Evolutionary conservation across 2,797 vertebrate genomes (phyloP), one percentile per base, ranked within the genome.

Genomic region (Podargus strigoides): DNA sequence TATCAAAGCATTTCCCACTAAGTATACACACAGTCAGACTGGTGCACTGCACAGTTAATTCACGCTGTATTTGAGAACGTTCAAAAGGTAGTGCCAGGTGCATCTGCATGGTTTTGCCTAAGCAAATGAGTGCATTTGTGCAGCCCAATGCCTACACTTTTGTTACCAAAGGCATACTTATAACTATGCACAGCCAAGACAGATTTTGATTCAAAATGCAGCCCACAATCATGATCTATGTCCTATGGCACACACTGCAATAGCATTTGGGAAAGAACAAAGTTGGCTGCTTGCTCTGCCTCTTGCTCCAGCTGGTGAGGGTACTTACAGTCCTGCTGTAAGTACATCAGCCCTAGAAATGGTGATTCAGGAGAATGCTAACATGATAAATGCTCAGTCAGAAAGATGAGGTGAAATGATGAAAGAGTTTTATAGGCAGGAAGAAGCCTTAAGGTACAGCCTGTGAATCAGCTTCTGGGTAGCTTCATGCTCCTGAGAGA

Each of bases 1-100:
- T 47, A 96, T 80, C 76, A 95, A 94, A 95, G 74, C 58, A 85
- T 50, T 94, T 91, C 89, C 72, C 59, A 52, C 4, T 58, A 87
- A 89, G 63, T 49, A 50, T 62, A 37, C 68, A 60, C 68, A 83
- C 58, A 83, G 56, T 56, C 72, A 85, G 67, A 42, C 55, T 46
- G 70, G 42, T 66, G 39, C 28, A 41, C 42, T 69, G 80, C 76
- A 70, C 34, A 53, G 87, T 64, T 55, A 70, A 42, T 46, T 76
- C 76, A 27, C 41, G 26, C 20, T 3, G 34, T 34, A 30, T 76
- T 90, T 89, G 70, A 87, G 41, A 67, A n/a, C n/a, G 27, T 47
- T 93, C 85, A 68, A 55, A 87, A 79, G 74, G 46, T 73, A 91
- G 64, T 11, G 14, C 37, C 55, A 76, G 28, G 56, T 74, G 39